phyloP scores from a whole-genome alignment of 2,797 vertebrate species.

The Anabas testudineus region DNA sequence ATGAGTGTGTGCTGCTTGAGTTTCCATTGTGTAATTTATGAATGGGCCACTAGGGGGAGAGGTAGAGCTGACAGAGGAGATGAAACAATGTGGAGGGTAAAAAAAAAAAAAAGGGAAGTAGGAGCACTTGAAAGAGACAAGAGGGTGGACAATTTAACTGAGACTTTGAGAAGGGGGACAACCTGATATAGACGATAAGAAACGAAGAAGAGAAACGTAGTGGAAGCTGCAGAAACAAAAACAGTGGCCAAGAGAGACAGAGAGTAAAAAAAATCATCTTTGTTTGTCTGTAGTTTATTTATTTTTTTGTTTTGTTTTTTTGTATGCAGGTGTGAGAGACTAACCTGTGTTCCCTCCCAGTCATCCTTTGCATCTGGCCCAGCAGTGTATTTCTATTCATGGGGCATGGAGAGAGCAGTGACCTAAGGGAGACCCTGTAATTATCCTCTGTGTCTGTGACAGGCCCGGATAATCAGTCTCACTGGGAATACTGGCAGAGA shows the following conservation, averaged over 20 bases:
- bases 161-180: constrained; percentile 35
- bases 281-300: constrained; percentile 47
- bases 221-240: constrained; percentile 6
- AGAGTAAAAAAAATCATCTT: constrained; percentile 31
- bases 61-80: constrained; percentile 49
- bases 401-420: constrained; percentile 72
- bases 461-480: constrained; percentile 99
- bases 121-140: constrained; percentile 35
- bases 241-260: constrained; percentile 6
- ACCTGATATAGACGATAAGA: constrained; percentile 31
- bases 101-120: constrained; percentile 23
- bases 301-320: too few relatives aligned
- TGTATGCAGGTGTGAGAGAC: constrained; percentile 17
- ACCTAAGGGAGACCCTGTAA: constrained; percentile 93
- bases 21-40: constrained; percentile 30
- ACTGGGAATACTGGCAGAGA: constrained; percentile 91
- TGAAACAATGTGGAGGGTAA: constrained; percentile 24
- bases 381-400: constrained; percentile 69
- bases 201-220: constrained; percentile 21
- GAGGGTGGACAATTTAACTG: constrained; percentile 21
- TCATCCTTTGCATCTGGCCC: constrained; percentile 62
- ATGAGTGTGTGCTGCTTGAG: constrained; percentile 26
- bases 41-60: constrained; percentile 73
- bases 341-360: constrained; percentile 63
- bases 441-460: constrained; percentile 97